Evolutionary conservation across 2,113 vertebrate genomes (phyloP).

Genomic region (Saccopteryx leptura): DNA sequence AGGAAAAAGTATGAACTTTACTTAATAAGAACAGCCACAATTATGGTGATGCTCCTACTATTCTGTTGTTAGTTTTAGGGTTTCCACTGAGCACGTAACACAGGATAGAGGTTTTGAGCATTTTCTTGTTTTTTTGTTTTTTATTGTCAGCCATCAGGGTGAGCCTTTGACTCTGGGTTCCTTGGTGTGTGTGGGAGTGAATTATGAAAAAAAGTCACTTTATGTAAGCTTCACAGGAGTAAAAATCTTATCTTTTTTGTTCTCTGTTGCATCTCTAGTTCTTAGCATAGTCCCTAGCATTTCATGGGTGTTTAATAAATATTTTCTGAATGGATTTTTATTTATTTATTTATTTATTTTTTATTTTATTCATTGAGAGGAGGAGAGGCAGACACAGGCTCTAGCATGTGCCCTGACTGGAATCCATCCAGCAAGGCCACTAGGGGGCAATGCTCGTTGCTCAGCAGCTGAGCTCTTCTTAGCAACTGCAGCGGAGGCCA

Average conservation of each 20-base stretch:
- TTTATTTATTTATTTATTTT: too few species aligned
- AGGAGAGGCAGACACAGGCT: too few species aligned
- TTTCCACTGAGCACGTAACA: neutral
- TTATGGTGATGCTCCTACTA: too few species aligned
- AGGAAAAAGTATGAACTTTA: neutral
- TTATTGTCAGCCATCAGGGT: neutral
- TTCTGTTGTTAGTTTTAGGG: neutral
- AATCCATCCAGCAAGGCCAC: too few species aligned
- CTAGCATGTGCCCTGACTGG: too few species aligned
- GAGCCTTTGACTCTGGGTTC: slow-evolving; percentile 21
- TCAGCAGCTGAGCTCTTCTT: too few species aligned
- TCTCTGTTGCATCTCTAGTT: neutral
- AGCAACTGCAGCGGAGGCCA: too few species aligned
- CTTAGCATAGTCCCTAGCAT: neutral
- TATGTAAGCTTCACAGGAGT: neutral
- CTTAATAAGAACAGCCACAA: neutral
- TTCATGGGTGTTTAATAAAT: neutral
- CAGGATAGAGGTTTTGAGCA: neutral
- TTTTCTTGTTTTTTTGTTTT: neutral
- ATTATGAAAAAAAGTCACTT: neutral
- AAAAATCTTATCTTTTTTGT: slow-evolving; percentile 7
- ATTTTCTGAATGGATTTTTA: slow-evolving; percentile 42
- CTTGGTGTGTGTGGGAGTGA: neutral
- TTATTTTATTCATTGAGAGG: too few species aligned
- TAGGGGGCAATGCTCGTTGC: too few species aligned